Base-by-base conservation (phyloP, 2,113 vertebrate species). In the Emberiza fucata region DNA sequence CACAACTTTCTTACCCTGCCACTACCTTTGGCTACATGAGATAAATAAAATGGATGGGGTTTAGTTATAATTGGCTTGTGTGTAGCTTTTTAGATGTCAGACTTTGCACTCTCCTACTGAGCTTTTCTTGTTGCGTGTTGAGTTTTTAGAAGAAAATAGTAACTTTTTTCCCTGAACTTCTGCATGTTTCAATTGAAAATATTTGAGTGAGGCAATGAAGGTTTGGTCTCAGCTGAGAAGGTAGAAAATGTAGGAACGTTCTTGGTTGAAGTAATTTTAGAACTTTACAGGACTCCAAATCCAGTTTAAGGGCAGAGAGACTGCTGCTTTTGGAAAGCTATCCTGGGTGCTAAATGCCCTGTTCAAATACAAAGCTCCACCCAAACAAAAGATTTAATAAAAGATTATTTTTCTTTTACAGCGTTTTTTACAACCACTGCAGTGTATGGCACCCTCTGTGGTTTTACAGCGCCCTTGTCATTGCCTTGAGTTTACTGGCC, bases 311-410 rank as follows among this genome's bases (percentile, higher is more conserved):
- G 44, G 23, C 51, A 71, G 73, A 75, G 37, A 72, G 19, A 60
- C 21, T 51, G 63, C 39, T 81, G 63, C 69, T 80, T 95, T 79
- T 94, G 33, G 42, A 93, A 89, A 95, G 60, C 44, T 47, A 22
- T 66, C 25, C 29, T 37, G 5, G 8, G 57, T 87, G 70, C 84
- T 90, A 93, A 94, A 85, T 78, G n/a, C 27, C 37, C 29, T 86
- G n/a, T 88, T 92, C 92, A 95, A 95, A 96, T 77, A 54, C 54
- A 82, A 72, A 76, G 39, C 66, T 90, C 76, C n/a, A 83, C 75
- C 89, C 76, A 90, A 86, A 96, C 87, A 95, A 93, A 96, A 79
- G 84, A 87, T 94, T 91, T 88, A 61, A 90, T 93, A 80, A 93
- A 91, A 90, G 28, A 89, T 56, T 63, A 12, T 81, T 94, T 94